These are phyloP conservation scores for Embiotoca jacksoni DNA, from an alignment of 2,113 vertebrate species.

Conservation along the genomic window DNA sequence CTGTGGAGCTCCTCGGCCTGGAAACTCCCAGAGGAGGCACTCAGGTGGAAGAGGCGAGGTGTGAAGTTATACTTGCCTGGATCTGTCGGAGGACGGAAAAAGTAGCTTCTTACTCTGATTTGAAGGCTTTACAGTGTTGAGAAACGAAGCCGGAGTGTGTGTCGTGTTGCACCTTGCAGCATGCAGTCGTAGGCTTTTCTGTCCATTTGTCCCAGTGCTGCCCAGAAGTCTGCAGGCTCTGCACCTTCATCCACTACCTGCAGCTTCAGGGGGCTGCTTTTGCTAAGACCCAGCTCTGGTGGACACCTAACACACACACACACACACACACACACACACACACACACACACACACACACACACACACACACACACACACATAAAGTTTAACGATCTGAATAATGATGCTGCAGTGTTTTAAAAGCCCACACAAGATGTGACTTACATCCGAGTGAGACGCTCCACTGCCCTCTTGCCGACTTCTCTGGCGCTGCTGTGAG, in stretches of 20 bases:
- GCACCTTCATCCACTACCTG: constrained; percentile 83
- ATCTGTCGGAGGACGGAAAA: constrained; percentile 68
- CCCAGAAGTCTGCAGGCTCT: constrained; percentile 85
- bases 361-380: background rate
- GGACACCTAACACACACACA: constrained; percentile 74
- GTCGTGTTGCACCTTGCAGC: constrained; percentile 81
- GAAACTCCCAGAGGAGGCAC: constrained; percentile 76
- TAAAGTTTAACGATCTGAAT: background rate
- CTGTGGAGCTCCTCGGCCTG: constrained; percentile 75
- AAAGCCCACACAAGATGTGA: background rate
- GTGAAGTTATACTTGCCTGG: constrained; percentile 86
- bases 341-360: background rate
- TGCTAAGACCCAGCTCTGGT: constrained; percentile 78
- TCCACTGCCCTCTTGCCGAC: constrained; percentile 78
- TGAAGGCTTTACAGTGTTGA: background rate
- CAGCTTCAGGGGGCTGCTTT: constrained; percentile 59
- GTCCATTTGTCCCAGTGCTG: constrained; percentile 80
- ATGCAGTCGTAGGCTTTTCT: constrained; percentile 88
- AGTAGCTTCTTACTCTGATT: background rate
- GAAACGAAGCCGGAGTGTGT: background rate
- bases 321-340: background rate
- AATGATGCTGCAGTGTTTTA: background rate
- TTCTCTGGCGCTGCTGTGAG: constrained; percentile 73
- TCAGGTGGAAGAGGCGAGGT: constrained; percentile 85
- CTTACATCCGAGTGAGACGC: constrained; percentile 79